Evolutionary conservation across 1,140 invertebrate species (phyloP), one percentile per base, ranked within the genome.

Genomic region (Hyposmocoma kahamanoa): DNA sequence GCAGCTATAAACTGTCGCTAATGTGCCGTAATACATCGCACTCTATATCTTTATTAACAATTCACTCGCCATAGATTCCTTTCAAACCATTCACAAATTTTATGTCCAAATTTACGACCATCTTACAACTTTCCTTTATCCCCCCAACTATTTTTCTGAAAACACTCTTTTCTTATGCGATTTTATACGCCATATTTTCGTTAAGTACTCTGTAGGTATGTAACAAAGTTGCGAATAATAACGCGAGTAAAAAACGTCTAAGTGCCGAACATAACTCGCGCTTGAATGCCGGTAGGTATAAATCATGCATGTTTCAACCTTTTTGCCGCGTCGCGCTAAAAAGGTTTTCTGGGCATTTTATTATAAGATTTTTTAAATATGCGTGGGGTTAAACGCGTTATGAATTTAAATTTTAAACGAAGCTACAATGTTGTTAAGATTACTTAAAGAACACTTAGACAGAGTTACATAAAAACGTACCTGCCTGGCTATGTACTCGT

Each of bases 31-130:
- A 81, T 79, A 80, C 74, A 71, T 72, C 60, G 65, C 56, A 56
- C 70, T 76, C 72, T 75, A 83, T 80, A 82, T 81, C 81, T 83
- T 81, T 84, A 84, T 82, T 84, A 84, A 84, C 75, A 80, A 78
- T 84, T 81, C 81, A 59, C 66, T 64, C 63, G 61, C 72, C 67
- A 76, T 82, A 72, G 71, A 82, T 78, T 76, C 74, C 72, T 75
- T 79, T 74, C 60, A 69, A 63, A 56, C 65, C 67, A 75, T 81
- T 81, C 73, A 78, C 73, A 69, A 76, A 70, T 66, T 84, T 84
- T 84, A 84, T 77, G 74, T 63, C 51, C 69, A 38, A 70, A 72
- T 69, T 83, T 83, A 85, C 81, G 81, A 81, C 67, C 53, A 59
- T 62, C 64, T 78, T 81, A 73, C 63, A 78, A 73, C 81, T 79